phyloP scores from a whole-genome alignment of 2,888 invertebrate species.

The Pollenia labialis region DNA sequence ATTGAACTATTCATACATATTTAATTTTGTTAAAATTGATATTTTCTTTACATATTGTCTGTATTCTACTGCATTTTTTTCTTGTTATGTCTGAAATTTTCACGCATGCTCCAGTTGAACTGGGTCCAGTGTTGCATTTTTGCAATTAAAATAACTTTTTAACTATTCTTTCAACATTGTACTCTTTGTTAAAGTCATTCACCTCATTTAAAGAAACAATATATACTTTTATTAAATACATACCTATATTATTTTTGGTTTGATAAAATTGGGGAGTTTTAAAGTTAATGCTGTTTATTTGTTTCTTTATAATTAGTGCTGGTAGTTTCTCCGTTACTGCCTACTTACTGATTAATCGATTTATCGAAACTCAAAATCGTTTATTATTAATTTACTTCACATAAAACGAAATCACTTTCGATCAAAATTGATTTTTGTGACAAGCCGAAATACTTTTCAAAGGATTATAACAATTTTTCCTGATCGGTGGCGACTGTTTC shows the following conservation, averaged over 20 bases:
- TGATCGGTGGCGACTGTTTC: no score
- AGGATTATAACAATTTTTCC: no score
- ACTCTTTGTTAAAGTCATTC: constrained; percentile 18
- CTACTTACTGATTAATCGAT: no score
- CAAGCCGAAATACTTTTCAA: no score
- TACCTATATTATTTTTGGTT: background rate
- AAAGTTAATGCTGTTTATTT: background rate
- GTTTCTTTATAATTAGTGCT: no score
- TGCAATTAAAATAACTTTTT: background rate
- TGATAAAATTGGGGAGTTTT: constrained; percentile 13
- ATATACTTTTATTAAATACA: background rate
- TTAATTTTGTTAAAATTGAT: background rate
- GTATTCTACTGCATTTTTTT: constrained; percentile 43
- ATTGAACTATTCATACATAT: background rate
- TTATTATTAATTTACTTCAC: no score
- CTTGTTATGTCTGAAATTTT: constrained; percentile 27
- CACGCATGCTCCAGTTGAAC: constrained; percentile 63
- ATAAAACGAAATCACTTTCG: no score
- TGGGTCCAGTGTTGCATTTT: constrained; percentile 57
- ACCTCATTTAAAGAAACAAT: constrained; percentile 20
- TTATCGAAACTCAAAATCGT: no score
- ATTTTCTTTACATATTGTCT: constrained; percentile 44
- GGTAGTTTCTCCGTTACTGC: no score
- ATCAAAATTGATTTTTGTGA: no score
- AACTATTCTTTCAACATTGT: constrained; percentile 1